phyloP scores from a whole-genome alignment of 2,888 invertebrate species.

The Netelia fuscicornis region DNA sequence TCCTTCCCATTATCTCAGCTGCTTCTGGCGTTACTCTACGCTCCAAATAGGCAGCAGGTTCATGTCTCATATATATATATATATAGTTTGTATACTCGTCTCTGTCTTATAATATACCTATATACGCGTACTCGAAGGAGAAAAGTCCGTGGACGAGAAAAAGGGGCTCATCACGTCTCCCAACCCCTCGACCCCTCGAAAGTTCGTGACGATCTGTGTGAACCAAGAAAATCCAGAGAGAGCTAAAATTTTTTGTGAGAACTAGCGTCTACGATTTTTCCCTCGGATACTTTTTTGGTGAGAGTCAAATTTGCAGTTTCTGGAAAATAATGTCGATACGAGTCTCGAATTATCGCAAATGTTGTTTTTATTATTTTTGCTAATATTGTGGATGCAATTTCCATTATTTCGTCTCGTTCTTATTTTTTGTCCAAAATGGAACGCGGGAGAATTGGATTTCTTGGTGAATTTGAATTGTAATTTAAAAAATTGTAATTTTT shows the following conservation, averaged over 20 bases:
- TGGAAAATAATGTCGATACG: not conserved
- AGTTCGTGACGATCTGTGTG: conserved; percentile 73
- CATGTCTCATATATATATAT: conserved; percentile 40
- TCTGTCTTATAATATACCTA: conserved; percentile 23
- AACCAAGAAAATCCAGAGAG: conserved; percentile 44
- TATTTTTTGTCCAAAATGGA: no score
- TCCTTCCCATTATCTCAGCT: conserved; percentile 84
- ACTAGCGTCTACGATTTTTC: conserved; percentile 14
- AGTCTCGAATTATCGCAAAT: not conserved
- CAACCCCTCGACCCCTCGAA: conserved; percentile 8
- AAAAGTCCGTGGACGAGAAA: conserved; percentile 35
- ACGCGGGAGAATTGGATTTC: no score
- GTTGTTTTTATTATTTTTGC: no score
- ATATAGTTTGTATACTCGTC: conserved; percentile 57
- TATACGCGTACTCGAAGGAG: not conserved
- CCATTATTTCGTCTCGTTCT: no score
- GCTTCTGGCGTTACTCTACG: conserved; percentile 56
- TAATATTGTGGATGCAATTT: no score
- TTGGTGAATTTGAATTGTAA: no score
- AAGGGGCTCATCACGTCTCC: conserved; percentile 30
- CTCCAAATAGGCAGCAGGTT: conserved; percentile 66
- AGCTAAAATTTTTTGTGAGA: conserved; percentile 45
- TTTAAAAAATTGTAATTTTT: no score
- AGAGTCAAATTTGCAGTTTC: not conserved
- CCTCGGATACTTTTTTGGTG: conserved; percentile 10